Conservation (phyloP, 2,797 vertebrate genomes). For the Paramormyrops hopkinsi region DNA sequence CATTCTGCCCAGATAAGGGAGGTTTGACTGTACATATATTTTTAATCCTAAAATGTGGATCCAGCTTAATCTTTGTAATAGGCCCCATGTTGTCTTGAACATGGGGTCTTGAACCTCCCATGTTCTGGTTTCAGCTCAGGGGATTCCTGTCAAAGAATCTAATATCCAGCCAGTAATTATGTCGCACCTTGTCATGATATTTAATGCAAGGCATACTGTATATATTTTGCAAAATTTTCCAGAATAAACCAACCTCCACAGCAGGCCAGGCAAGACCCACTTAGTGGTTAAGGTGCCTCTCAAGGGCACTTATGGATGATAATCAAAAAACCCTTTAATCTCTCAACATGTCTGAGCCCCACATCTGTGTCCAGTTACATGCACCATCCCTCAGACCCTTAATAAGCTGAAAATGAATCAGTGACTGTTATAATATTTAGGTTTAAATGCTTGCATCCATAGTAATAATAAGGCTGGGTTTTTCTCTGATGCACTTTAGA, state of each 20-base stretch:
- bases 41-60: too few relatives aligned
- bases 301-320: neutral
- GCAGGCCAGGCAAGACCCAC: neutral
- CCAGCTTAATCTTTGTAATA: neutral
- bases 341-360: neutral
- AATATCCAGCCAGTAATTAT: slow-evolving; percentile 16
- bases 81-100: neutral
- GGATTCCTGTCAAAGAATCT: neutral
- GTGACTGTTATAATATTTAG: neutral
- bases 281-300: neutral
- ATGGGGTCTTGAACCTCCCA: neutral
- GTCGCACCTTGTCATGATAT: slow-evolving; percentile 15
- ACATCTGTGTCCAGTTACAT: neutral
- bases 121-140: slow-evolving; percentile 4
- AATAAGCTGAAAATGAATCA: neutral
- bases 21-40: too few relatives aligned
- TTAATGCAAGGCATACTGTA: slow-evolving; percentile 9
- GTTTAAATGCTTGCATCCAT: neutral
- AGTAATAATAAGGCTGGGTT: neutral
- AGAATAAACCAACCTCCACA: slow-evolving; percentile 15
- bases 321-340: neutral
- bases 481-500: neutral
- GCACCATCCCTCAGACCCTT: neutral
- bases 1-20: too few relatives aligned
- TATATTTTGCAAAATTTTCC: neutral